phyloP scores from a whole-genome alignment of 2,113 vertebrate genomes.

The Parus major region DNA sequence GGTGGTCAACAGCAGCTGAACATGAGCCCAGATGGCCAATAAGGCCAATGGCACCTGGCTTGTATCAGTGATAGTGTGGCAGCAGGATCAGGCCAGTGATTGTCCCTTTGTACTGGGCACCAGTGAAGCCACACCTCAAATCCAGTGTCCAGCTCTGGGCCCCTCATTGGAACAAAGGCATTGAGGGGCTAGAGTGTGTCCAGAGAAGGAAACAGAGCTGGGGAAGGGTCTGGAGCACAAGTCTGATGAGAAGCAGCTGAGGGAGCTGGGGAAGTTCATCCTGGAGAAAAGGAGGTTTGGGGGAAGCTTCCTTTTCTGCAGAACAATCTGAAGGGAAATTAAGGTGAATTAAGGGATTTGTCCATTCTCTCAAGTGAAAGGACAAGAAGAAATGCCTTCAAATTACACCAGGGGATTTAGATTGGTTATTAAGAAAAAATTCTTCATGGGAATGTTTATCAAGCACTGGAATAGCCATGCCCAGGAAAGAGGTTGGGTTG shows the following conservation, averaged over 20 bases:
- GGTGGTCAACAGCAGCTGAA: not conserved
- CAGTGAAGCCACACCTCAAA: not conserved
- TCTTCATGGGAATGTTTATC: fast-evolving
- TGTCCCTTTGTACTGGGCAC: not conserved
- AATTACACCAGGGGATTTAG: not conserved
- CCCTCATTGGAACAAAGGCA: not conserved
- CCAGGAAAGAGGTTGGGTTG: not conserved
- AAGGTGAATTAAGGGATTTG: not conserved
- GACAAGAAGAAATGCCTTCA: not conserved
- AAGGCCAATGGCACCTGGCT: not conserved
- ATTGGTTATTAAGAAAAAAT: not conserved
- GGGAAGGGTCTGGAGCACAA: not conserved
- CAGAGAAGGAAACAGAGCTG: fast-evolving
- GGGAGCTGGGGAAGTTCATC: not conserved
- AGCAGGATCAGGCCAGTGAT: not conserved
- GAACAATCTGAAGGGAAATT: not conserved
- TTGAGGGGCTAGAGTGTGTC: not conserved
- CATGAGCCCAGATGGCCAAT: not conserved
- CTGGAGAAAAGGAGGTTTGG: not conserved
- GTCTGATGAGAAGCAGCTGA: not conserved
- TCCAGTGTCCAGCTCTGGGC: not conserved
- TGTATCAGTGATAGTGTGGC: not conserved
- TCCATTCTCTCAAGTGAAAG: not conserved
- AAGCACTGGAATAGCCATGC: not conserved
- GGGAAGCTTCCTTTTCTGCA: not conserved